Evolutionary conservation across 2,797 vertebrate species (phyloP).

Genomic region (Pseudochromis fuscus): DNA sequence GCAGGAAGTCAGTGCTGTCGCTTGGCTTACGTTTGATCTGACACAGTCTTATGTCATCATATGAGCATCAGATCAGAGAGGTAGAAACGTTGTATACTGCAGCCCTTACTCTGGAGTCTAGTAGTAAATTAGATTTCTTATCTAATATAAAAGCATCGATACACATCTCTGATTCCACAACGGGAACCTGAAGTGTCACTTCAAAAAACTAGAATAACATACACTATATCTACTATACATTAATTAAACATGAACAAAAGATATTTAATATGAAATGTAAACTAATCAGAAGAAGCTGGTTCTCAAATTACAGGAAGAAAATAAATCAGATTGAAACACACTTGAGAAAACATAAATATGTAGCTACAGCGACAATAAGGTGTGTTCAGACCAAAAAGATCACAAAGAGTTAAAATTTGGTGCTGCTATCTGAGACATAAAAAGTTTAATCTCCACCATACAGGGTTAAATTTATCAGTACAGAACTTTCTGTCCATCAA

Average conservation of each 20-base stretch:
- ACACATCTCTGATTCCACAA: not conserved
- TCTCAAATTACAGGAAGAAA: too few relatives aligned
- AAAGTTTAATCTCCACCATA: too few relatives aligned
- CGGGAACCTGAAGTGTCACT: not conserved
- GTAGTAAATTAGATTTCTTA: too few relatives aligned
- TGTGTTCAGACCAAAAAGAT: not conserved
- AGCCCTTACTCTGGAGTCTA: too few relatives aligned
- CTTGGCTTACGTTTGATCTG: not conserved
- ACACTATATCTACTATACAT: too few relatives aligned
- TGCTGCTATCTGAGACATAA: too few relatives aligned
- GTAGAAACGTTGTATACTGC: too few relatives aligned
- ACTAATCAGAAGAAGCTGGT: not conserved
- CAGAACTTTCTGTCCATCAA: too few relatives aligned
- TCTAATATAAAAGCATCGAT: not conserved
- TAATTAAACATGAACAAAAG: too few relatives aligned
- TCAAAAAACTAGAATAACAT: not conserved
- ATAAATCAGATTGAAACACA: too few relatives aligned
- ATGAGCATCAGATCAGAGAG: not conserved
- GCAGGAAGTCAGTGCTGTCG: not conserved
- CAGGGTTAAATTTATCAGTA: too few relatives aligned
- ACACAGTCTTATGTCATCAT: not conserved
- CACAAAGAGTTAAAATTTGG: not conserved
- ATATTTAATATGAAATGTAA: too few relatives aligned
- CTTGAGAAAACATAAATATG: not conserved
- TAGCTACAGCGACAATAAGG: not conserved